These are phyloP conservation scores for Polypterus bichir DNA, from an alignment of 2,113 vertebrate genomes.

Conservation along the genomic window DNA sequence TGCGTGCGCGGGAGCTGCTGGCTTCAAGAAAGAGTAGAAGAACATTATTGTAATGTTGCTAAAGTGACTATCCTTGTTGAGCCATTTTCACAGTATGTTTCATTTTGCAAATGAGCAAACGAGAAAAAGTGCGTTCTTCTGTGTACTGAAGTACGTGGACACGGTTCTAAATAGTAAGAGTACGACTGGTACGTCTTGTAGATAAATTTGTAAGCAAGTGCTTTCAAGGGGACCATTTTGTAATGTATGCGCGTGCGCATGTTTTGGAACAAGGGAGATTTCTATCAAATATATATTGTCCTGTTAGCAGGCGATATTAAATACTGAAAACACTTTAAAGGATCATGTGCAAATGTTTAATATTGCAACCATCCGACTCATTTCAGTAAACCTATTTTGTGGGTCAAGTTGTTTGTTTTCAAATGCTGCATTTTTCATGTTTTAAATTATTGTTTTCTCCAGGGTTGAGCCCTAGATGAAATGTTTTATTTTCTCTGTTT, in stretches of 20 bases:
- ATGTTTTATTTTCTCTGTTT: slow-evolving; percentile 46
- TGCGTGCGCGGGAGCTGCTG: too few species aligned
- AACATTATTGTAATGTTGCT: neutral
- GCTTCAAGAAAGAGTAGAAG: neutral
- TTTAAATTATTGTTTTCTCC: slow-evolving; percentile 52
- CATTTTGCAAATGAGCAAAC: neutral
- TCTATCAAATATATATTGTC: neutral
- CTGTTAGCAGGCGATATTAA: neutral
- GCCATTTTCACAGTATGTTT: neutral
- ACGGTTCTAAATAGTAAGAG: too few species aligned
- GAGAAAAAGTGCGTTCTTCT: neutral
- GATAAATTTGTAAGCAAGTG: too few species aligned
- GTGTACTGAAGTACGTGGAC: too few species aligned
- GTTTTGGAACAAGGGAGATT: neutral
- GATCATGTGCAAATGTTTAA: neutral
- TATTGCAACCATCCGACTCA: slow-evolving; percentile 4
- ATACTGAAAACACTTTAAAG: slow-evolving; percentile 30
- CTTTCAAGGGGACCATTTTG: too few species aligned
- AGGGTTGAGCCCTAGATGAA: slow-evolving; percentile 51
- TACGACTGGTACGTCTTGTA: too few species aligned
- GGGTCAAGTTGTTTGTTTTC: slow-evolving; percentile 24
- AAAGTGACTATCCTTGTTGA: neutral
- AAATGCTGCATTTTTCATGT: slow-evolving; percentile 37
- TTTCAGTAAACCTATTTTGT: slow-evolving; percentile 3
- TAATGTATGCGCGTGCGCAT: too few species aligned